Evolutionary conservation across 2,113 vertebrate species (phyloP).

Genomic region (Chloropsis cyanopogon): DNA sequence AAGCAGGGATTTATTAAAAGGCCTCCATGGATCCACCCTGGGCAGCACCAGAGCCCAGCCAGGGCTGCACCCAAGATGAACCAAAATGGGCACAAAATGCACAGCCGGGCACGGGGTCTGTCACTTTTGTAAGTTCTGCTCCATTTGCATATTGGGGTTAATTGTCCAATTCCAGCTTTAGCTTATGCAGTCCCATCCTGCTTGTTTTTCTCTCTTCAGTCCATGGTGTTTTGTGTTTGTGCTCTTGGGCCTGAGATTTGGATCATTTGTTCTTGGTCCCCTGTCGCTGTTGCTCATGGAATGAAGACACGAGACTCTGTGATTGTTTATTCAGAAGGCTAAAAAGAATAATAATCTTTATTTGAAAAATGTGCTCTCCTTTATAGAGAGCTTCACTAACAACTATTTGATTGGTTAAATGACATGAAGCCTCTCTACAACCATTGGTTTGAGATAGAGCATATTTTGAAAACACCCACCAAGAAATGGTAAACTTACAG

Average conservation of each 20-base stretch:
- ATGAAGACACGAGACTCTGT: too few relatives aligned
- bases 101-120: rapidly evolving
- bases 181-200: neutral
- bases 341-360: too few relatives aligned
- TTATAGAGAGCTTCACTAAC: too few relatives aligned
- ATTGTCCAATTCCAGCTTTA: neutral
- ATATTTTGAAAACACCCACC: too few relatives aligned
- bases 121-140: neutral
- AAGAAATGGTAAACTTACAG: too few relatives aligned
- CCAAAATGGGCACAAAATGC: neutral
- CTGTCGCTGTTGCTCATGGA: too few relatives aligned
- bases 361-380: too few relatives aligned
- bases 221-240: rapidly evolving
- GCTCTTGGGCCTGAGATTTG: neutral
- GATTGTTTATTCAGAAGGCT: too few relatives aligned
- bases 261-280: neutral
- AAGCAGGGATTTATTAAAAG: neutral
- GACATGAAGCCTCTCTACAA: too few relatives aligned
- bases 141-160: neutral
- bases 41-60: neutral
- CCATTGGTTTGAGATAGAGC: too few relatives aligned
- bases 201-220: neutral
- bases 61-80: neutral
- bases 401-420: too few relatives aligned
- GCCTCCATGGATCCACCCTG: neutral